Base-by-base conservation (phyloP, 2,888 invertebrate species). In the Empis stercorea region DNA sequence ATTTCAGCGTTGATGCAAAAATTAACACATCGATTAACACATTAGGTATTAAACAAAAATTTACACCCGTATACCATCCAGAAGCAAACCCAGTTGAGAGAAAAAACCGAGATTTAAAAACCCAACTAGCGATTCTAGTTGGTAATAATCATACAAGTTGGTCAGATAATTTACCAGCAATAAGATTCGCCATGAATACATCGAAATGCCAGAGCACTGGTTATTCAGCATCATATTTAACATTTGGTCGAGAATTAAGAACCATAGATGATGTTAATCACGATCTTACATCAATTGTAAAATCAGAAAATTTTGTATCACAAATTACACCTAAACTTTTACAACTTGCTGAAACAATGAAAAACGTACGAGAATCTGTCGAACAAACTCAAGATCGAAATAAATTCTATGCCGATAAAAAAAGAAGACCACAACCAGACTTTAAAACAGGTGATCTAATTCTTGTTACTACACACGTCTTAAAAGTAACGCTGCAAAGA, bases 121-220 rank as follows among this genome's bases (percentile, higher is more conserved):
- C 30, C 3, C 48, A 50, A 46, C 32, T 52, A n/a, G 45, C 45
- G 2, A 50, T 50, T 56, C 15, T 46, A 2, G 47, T 52, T 10
- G 43, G 41, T 20, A 44, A 49, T 10, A 6, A 50, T 14, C 51
- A 52, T 17, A 38, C 10, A 4, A 23, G 42, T 6, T 47, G 44
- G 50, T 30, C 38, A 2, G 32, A 37, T 1, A 43, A 57, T 3
- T 45, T 68, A 4, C 55, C 65, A 1, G 43, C 56, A 0, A 59
- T 66, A 0, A 46, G 65, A 1, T 68, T 65, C 41, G 61, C 64
- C 0, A 60, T 65, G 57, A 68, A 66, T 43, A 58, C 61, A 0
- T 52, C 57, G 0, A 44, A 37, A 4, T 55, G 57, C 37, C 46
- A 54, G 30, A 51, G 54, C n/a, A 64, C 64, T 3, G 57, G 59